phyloP scores from a whole-genome alignment of 2,797 vertebrate species.

The Australoheros facetus region DNA sequence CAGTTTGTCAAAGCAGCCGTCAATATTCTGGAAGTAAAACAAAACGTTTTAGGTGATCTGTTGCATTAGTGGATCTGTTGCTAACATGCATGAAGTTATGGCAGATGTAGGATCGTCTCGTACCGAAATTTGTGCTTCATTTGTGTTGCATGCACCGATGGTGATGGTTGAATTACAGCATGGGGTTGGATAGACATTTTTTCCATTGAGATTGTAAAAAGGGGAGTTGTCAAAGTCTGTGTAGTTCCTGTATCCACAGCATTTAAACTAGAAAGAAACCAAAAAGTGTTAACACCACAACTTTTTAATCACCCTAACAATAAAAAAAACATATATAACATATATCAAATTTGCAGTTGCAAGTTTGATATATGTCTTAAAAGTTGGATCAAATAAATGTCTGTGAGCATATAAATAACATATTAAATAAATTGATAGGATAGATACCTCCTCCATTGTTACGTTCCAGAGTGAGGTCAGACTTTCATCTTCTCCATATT shows the following conservation, averaged over 20 bases:
- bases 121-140: rapidly evolving
- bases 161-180: conserved; percentile 50
- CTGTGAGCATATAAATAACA: not conserved
- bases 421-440: not conserved
- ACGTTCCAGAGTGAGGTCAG: conserved; percentile 72
- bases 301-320: not conserved
- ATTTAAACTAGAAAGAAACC: conserved; percentile 70
- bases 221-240: conserved; percentile 72
- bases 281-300: conserved; percentile 4
- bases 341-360: rapidly evolving
- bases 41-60: not conserved
- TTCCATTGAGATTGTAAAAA: rapidly evolving
- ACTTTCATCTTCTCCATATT: conserved; percentile 26
- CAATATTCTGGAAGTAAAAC: conserved; percentile 33
- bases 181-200: conserved; percentile 6
- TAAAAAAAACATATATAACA: not conserved
- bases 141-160: rapidly evolving
- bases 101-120: not conserved
- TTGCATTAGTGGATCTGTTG: not conserved
- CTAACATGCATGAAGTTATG: not conserved
- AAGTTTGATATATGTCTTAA: not conserved
- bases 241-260: conserved; percentile 81
- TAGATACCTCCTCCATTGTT: conserved; percentile 78
- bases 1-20: conserved; percentile 72
- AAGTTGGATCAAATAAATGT: not conserved